phyloP scores from a whole-genome alignment of 2,888 invertebrate genomes.

The Erebia ligea region DNA sequence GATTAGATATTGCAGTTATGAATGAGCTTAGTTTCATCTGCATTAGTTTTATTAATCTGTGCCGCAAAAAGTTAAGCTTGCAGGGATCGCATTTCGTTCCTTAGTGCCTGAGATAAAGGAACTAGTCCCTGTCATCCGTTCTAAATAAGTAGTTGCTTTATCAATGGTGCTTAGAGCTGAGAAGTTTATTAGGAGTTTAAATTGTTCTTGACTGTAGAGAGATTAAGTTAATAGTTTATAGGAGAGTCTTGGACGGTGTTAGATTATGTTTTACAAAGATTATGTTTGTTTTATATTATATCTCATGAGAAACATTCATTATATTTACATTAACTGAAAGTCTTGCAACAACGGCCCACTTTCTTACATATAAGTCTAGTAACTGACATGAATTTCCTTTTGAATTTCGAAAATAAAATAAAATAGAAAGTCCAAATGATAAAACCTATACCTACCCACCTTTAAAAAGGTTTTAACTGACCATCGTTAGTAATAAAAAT shows the following conservation, averaged over 20 bases:
- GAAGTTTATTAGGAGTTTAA: conserved; percentile 35
- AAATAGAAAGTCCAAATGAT: conserved; percentile 7
- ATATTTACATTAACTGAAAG: conserved; percentile 5
- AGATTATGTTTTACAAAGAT: neutral
- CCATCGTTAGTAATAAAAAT: neutral
- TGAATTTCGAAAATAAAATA: neutral
- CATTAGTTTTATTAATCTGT: conserved; percentile 36
- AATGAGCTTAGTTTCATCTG: conserved; percentile 29
- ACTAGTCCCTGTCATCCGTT: conserved; percentile 38
- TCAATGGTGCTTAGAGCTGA: conserved; percentile 29
- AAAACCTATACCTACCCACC: neutral
- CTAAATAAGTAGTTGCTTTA: conserved; percentile 32
- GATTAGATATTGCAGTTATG: conserved; percentile 37
- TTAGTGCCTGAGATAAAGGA: conserved; percentile 35
- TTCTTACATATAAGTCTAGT: neutral
- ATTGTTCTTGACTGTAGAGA: conserved; percentile 21
- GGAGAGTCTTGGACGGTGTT: conserved; percentile 1
- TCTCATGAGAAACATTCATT: neutral
- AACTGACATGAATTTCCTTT: neutral
- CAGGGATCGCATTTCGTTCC: conserved; percentile 33
- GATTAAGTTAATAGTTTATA: conserved; percentile 17
- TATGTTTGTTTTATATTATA: no score
- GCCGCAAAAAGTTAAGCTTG: conserved; percentile 37
- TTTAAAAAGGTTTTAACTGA: neutral
- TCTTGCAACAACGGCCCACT: neutral